Evolutionary conservation across 1,140 invertebrate species (phyloP).

Genomic region (Pseudachorutes palmiensis): DNA sequence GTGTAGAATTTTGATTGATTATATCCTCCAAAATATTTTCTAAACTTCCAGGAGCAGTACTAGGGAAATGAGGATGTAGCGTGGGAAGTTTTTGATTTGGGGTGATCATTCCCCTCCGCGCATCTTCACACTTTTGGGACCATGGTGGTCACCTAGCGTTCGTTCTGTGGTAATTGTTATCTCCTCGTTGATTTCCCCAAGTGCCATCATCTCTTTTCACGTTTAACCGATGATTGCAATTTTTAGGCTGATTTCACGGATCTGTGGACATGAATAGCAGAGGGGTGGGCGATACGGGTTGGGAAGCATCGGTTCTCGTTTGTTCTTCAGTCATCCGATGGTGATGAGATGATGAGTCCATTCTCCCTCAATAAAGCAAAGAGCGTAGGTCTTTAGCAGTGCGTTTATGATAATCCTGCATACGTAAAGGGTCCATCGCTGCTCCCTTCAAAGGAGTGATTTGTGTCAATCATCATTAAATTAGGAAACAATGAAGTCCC

Average conservation of each 20-base stretch:
- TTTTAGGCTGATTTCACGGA: not conserved
- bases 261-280: not conserved
- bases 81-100: not conserved
- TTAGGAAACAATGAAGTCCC: slow-evolving; percentile 24
- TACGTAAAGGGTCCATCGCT: not conserved
- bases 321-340: slow-evolving; percentile 12
- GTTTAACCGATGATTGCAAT: not conserved
- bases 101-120: no score
- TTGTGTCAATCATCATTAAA: slow-evolving; percentile 33
- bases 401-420: not conserved
- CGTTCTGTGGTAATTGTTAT: not conserved
- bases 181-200: slow-evolving; percentile 3
- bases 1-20: no score
- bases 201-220: not conserved
- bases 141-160: not conserved
- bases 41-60: no score
- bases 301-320: not conserved
- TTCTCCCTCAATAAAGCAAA: not conserved
- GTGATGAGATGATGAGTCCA: slow-evolving; percentile 11
- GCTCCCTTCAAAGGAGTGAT: slow-evolving; percentile 17
- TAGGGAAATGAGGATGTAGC: no score
- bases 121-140: not conserved
- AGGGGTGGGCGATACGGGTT: not conserved
- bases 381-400: not conserved
- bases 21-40: no score